phyloP scores from a whole-genome alignment of 2,888 invertebrate species.

The Seira musarum region DNA sequence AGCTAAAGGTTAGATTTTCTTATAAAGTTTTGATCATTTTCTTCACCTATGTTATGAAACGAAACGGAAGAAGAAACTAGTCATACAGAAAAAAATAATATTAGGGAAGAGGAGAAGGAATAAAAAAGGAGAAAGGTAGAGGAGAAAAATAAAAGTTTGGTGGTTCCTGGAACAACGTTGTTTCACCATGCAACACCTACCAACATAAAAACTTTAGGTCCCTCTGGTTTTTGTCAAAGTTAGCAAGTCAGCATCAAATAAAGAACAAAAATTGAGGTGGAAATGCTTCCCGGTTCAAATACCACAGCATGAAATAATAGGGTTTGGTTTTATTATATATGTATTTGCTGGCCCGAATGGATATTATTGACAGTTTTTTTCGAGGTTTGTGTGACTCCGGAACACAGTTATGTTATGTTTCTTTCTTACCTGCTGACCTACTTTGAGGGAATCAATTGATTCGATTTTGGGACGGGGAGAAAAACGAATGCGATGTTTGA shows the following conservation, averaged over 20 bases:
- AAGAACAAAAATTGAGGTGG: neutral
- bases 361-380: slow-evolving; percentile 17
- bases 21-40: neutral
- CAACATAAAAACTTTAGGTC: neutral
- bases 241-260: neutral
- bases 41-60: neutral
- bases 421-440: slow-evolving; percentile 37
- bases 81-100: neutral
- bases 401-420: too few relatives aligned
- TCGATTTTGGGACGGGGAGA: neutral
- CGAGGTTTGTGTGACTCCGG: neutral
- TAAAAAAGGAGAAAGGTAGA: neutral
- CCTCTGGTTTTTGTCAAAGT: neutral
- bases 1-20: slow-evolving; percentile 39
- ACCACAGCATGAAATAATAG: slow-evolving; percentile 10
- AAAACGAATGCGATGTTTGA: too few relatives aligned
- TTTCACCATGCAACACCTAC: neutral
- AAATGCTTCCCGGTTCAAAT: neutral
- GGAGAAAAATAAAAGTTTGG: slow-evolving; percentile 6
- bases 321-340: neutral
- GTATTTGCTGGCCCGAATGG: neutral
- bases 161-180: neutral
- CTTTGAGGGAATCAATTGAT: slow-evolving; percentile 16
- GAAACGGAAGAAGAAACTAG: neutral
- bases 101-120: slow-evolving; percentile 8